These are phyloP conservation scores for Aleiodes testaceus DNA, from an alignment of 2,888 invertebrate species.

Conservation along the genomic window DNA sequence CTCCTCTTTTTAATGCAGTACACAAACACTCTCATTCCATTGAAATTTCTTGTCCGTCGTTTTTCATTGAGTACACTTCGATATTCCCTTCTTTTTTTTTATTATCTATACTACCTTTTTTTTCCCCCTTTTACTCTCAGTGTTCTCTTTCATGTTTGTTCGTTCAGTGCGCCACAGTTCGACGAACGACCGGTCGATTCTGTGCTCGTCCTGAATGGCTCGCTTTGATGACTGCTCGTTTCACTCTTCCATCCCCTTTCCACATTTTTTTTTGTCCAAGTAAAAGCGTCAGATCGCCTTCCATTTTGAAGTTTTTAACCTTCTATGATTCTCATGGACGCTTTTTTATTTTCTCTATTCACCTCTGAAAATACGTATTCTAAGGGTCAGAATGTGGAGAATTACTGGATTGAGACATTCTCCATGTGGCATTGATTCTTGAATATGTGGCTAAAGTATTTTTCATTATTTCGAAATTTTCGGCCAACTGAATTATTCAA, in stretches of 20 bases:
- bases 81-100: conserved; percentile 4
- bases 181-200: conserved; percentile 44
- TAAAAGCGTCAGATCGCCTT: conserved; percentile 29
- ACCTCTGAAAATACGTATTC: background rate
- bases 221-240: conserved; percentile 37
- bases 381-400: background rate
- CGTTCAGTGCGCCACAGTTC: conserved; percentile 37
- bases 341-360: conserved; percentile 9
- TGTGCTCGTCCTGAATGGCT: conserved; percentile 36
- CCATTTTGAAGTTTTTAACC: conserved; percentile 30
- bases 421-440: conserved; percentile 12
- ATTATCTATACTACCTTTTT: conserved; percentile 30
- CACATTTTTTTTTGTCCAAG: conserved; percentile 11
- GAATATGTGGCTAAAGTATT: background rate
- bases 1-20: background rate
- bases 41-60: background rate
- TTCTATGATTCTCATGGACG: conserved; percentile 1
- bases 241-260: conserved; percentile 16
- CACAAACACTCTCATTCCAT: background rate
- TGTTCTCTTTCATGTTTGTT: conserved; percentile 27
- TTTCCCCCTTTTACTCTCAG: conserved; percentile 20
- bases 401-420: background rate
- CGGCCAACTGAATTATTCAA: conserved; percentile 26
- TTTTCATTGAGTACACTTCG: conserved; percentile 8
- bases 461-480: conserved; percentile 14